phyloP scores from a whole-genome alignment of 2,888 invertebrate genomes.

The Seira ritae region DNA sequence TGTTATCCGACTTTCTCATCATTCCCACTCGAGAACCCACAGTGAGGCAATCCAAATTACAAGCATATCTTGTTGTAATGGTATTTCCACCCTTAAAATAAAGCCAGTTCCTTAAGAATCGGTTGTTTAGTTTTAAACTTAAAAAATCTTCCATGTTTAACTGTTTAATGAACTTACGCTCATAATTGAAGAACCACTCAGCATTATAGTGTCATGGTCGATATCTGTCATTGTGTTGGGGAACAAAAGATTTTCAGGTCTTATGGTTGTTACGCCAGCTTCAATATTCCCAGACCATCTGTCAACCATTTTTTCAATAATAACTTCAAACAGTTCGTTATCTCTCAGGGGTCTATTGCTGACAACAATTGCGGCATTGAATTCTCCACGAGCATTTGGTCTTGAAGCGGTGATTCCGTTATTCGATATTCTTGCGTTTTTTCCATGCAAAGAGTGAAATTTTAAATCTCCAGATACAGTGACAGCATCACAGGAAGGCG shows the following conservation, averaged over 20 bases:
- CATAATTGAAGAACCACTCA: constrained; percentile 94
- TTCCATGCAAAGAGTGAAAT: constrained; percentile 92
- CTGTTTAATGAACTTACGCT: too few relatives aligned
- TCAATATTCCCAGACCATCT: constrained; percentile 93
- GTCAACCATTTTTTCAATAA: constrained; percentile 92
- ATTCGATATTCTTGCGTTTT: constrained; percentile 90
- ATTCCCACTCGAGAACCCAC: constrained; percentile 90
- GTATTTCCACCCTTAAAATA: constrained; percentile 83
- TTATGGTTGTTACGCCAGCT: constrained; percentile 89
- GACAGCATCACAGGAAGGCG: constrained; percentile 58
- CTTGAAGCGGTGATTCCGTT: constrained; percentile 90
- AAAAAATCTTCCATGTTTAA: not conserved
- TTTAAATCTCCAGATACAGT: constrained; percentile 82
- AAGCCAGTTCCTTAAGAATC: not conserved
- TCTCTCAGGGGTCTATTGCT: constrained; percentile 91
- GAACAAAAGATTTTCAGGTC: constrained; percentile 86
- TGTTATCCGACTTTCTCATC: constrained; percentile 90
- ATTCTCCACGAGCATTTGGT: constrained; percentile 92
- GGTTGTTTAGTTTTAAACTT: not conserved
- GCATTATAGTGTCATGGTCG: constrained; percentile 93
- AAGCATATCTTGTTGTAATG: constrained; percentile 88
- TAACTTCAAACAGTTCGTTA: constrained; percentile 94
- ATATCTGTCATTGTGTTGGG: constrained; percentile 89
- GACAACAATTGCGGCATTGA: constrained; percentile 95
- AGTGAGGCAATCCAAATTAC: constrained; percentile 88